These are phyloP conservation scores for Pygoscelis adeliae DNA, from an alignment of 2,113 vertebrate species.

Conservation along the genomic window DNA sequence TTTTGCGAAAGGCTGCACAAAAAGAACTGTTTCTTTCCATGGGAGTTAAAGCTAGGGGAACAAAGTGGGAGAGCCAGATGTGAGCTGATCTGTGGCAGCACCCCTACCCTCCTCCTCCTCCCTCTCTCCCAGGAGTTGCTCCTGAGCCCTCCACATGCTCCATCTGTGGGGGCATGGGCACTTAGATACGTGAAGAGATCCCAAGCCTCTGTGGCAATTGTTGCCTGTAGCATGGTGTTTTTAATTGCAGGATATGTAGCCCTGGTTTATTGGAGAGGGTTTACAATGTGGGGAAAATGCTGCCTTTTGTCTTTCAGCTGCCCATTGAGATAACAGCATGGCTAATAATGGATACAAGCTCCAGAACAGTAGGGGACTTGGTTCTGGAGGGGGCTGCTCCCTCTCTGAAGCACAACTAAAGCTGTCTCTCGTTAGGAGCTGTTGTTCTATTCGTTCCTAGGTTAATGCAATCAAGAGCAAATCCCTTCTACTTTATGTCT, in stretches of 20 bases:
- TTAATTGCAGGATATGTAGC: neutral
- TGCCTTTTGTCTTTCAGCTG: neutral
- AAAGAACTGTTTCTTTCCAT: neutral
- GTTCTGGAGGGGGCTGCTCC: neutral
- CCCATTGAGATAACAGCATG: neutral
- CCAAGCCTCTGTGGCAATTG: neutral
- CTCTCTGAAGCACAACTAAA: neutral
- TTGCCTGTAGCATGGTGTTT: neutral
- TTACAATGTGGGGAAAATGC: neutral
- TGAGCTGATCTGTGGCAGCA: neutral
- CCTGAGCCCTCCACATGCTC: neutral
- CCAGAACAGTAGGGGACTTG: neutral
- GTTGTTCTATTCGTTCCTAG: neutral
- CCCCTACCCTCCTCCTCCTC: neutral
- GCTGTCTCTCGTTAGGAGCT: neutral
- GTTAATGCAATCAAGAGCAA: neutral
- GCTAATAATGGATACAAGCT: neutral
- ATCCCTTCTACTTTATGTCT: neutral
- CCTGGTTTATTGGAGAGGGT: neutral
- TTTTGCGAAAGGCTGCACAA: neutral
- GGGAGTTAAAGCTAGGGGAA: neutral
- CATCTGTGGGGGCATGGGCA: accelerated
- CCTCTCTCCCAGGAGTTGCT: neutral
- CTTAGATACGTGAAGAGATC: neutral
- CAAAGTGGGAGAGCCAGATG: neutral